These are phyloP conservation scores for Psylliodes chrysocephalus DNA, from an alignment of 2,888 invertebrate species.

Conservation along the genomic window DNA sequence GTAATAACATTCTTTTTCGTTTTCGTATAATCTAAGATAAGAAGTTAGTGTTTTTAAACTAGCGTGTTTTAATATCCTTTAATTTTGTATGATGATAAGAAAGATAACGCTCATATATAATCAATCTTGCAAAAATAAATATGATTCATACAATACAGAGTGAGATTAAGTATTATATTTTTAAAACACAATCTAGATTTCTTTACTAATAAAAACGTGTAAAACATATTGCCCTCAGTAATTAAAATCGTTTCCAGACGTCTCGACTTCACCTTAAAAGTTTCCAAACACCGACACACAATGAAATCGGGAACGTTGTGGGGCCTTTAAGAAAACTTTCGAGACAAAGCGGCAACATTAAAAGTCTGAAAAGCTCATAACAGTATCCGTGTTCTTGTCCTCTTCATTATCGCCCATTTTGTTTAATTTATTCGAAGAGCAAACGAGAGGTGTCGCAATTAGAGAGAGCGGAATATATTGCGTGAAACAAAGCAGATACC, in stretches of 20 bases:
- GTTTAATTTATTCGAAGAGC: constrained; percentile 19
- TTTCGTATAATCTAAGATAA: no score
- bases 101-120: no score
- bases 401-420: constrained; percentile 27
- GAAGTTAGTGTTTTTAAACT: no score
- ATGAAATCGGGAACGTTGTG: constrained; percentile 13
- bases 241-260: neutral
- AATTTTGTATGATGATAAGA: no score
- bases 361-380: constrained; percentile 20
- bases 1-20: no score
- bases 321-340: constrained; percentile 8
- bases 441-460: constrained; percentile 24
- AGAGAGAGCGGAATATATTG: constrained; percentile 6
- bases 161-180: no score
- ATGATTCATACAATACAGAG: no score
- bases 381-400: constrained; percentile 20
- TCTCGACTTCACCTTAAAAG: constrained; percentile 6
- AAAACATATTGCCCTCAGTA: constrained; percentile 3
- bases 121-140: no score
- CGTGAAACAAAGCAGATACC: constrained; percentile 10
- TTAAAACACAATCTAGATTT: no score
- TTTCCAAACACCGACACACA: constrained; percentile 4
- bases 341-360: constrained; percentile 19
- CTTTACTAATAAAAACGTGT: neutral
- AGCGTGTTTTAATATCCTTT: no score